These are phyloP conservation scores for Trichogramma pretiosum DNA, from an alignment of 1,140 invertebrate genomes.

Conservation along the genomic window DNA sequence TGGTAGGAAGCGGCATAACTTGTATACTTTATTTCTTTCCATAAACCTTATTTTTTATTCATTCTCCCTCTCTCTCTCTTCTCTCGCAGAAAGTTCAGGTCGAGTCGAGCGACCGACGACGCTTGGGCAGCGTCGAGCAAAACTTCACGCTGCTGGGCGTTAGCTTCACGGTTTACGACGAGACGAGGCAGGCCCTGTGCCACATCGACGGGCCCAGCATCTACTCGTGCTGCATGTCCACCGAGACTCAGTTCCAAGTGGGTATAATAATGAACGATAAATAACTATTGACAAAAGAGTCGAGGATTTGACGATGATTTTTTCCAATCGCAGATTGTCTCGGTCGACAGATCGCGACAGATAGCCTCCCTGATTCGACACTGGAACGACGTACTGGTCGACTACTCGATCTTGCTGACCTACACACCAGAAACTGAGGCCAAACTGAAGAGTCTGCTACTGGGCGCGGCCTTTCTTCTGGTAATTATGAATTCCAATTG, in stretches of 20 bases:
- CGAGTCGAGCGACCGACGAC: slow-evolving; percentile 17
- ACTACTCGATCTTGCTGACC: slow-evolving; percentile 29
- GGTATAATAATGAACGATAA: no score
- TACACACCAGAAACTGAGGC: slow-evolving; percentile 26
- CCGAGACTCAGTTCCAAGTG: slow-evolving; percentile 30
- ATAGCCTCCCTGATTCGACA: slow-evolving; percentile 32
- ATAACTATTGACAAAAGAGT: background rate
- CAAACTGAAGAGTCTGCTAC: slow-evolving; percentile 31
- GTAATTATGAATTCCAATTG: no score
- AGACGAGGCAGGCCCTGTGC: slow-evolving; percentile 17
- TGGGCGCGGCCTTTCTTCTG: slow-evolving; percentile 33
- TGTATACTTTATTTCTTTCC: no score
- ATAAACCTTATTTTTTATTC: no score
- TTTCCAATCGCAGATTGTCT: slow-evolving; percentile 24
- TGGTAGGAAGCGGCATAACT: no score
- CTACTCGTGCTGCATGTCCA: slow-evolving; percentile 29
- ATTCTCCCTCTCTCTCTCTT: background rate
- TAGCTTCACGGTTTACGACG: slow-evolving; percentile 32
- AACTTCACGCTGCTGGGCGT: slow-evolving; percentile 27
- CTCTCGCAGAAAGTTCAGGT: slow-evolving; percentile 18
- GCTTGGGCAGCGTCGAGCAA: slow-evolving; percentile 31
- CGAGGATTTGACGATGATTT: background rate
- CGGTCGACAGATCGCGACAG: slow-evolving; percentile 27
- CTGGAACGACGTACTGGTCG: slow-evolving; percentile 26
- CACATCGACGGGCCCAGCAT: slow-evolving; percentile 29